These are phyloP conservation scores for Sebastes cheni DNA, from an alignment of 2,797 vertebrate genomes.

Conservation along the genomic window DNA sequence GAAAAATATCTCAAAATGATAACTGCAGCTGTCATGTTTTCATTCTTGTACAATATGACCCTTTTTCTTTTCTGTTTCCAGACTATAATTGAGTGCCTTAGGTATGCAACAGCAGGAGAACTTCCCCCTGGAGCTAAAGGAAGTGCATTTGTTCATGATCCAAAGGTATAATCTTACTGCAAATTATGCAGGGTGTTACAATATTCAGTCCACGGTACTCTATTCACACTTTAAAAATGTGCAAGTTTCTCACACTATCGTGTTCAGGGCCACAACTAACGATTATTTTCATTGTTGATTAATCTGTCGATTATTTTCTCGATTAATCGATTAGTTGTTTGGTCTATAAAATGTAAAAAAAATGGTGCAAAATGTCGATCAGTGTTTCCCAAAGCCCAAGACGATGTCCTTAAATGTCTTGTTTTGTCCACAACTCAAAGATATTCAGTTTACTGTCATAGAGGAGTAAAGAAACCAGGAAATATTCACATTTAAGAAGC, in stretches of 20 bases:
- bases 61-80: constrained; percentile 63
- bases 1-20: not conserved
- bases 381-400: too few species aligned
- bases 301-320: not conserved
- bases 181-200: not conserved
- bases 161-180: constrained; percentile 88
- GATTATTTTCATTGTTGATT: not conserved
- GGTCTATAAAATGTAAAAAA: too few species aligned
- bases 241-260: not conserved
- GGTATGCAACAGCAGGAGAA: constrained; percentile 93
- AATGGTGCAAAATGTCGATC: too few species aligned
- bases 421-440: too few species aligned
- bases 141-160: constrained; percentile 96
- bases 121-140: constrained; percentile 98
- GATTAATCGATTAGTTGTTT: too few species aligned
- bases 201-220: not conserved
- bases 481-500: too few species aligned
- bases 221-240: not conserved
- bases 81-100: constrained; percentile 99
- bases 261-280: too few species aligned
- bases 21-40: not conserved
- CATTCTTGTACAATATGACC: constrained; percentile 12
- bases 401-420: too few species aligned
- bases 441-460: too few species aligned
- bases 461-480: too few species aligned